phyloP scores from a whole-genome alignment of 2,113 vertebrate species.

The Laterallus jamaicensis region DNA sequence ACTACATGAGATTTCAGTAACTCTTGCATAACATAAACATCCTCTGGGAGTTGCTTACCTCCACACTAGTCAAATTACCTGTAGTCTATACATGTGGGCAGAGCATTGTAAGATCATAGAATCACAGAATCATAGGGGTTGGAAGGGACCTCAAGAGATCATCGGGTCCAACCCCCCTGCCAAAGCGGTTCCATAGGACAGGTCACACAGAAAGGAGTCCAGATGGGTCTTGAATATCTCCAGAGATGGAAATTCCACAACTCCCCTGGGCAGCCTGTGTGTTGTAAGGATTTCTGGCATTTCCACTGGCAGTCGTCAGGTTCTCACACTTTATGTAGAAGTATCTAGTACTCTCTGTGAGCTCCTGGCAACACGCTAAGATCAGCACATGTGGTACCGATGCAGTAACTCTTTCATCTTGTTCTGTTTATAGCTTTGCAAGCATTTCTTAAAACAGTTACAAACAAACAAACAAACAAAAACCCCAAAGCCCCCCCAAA shows the following conservation, averaged over 20 bases:
- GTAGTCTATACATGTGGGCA: neutral
- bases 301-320: neutral
- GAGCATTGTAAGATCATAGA: neutral
- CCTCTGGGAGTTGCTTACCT: neutral
- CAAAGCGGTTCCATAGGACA: no score
- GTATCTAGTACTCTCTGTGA: neutral
- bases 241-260: no score
- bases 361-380: neutral
- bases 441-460: neutral
- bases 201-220: no score
- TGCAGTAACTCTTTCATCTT: neutral
- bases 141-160: no score
- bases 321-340: neutral
- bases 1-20: neutral
- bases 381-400: neutral
- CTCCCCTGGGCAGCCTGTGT: no score
- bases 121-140: no score
- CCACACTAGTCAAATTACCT: neutral
- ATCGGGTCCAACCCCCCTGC: no score
- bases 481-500: no score
- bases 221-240: no score
- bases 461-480: neutral
- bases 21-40: neutral
- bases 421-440: neutral
- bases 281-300: neutral